These are phyloP conservation scores for Chaetodon trifascialis DNA, from an alignment of 2,113 vertebrate species.

Conservation along the genomic window DNA sequence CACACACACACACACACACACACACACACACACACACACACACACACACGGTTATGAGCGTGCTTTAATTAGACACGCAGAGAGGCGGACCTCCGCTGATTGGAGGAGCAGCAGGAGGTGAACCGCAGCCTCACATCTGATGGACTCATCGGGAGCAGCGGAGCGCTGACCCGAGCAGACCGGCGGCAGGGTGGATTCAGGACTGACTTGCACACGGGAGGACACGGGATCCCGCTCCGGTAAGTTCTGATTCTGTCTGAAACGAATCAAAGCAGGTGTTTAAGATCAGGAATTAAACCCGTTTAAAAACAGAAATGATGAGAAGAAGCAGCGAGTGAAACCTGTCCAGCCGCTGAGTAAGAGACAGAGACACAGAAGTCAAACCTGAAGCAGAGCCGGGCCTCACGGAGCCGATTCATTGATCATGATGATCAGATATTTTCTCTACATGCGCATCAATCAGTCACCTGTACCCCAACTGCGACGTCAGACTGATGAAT, in stretches of 20 bases:
- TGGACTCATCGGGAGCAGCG: background rate
- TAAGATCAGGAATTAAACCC: too few relatives aligned
- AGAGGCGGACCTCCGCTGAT: slow-evolving; percentile 5
- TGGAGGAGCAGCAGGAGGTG: slow-evolving; percentile 24
- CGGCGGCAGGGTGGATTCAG: background rate
- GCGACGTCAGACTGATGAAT: too few relatives aligned
- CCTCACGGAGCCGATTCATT: too few relatives aligned
- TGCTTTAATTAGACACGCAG: slow-evolving; percentile 4
- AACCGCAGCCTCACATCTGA: background rate
- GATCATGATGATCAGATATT: too few relatives aligned
- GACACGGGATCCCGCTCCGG: background rate
- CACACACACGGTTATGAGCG: background rate
- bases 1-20: background rate
- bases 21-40: background rate
- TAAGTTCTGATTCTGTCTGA: too few relatives aligned
- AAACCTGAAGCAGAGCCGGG: too few relatives aligned
- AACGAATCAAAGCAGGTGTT: too few relatives aligned
- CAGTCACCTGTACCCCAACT: too few relatives aligned
- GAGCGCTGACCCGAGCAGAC: background rate
- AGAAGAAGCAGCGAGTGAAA: background rate
- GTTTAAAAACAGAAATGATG: too few relatives aligned
- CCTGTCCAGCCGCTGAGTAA: background rate
- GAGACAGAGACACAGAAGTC: too few relatives aligned
- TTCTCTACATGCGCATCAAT: too few relatives aligned
- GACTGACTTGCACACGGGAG: background rate